phyloP scores from a whole-genome alignment of 1,140 invertebrate species.

The Bursaphelenchus mucronatus region DNA sequence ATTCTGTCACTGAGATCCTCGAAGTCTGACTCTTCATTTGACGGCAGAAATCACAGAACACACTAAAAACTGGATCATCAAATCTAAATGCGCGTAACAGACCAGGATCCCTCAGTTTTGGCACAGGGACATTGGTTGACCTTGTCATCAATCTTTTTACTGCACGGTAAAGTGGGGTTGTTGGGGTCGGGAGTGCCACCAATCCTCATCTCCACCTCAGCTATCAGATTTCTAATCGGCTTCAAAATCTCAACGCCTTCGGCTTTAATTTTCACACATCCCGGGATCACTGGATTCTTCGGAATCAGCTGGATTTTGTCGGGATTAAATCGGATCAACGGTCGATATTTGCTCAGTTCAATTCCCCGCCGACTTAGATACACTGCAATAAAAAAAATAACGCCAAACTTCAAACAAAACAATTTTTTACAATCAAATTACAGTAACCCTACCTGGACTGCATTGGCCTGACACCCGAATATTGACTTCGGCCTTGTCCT shows the following conservation, averaged over 20 bases:
- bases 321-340: conserved; percentile 58
- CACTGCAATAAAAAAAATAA: conserved; percentile 40
- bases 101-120: conserved; percentile 59
- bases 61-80: conserved; percentile 34
- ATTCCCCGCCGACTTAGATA: conserved; percentile 57
- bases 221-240: conserved; percentile 57
- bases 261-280: conserved; percentile 60
- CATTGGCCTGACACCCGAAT: conserved; percentile 60
- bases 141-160: conserved; percentile 60
- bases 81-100: conserved; percentile 3
- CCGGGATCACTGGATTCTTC: conserved; percentile 60
- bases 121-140: conserved; percentile 61
- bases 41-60: conserved; percentile 60
- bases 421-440: conserved; percentile 7
- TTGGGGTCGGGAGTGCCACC: conserved; percentile 60
- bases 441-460: conserved; percentile 53
- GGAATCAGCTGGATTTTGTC: conserved; percentile 60
- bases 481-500: conserved; percentile 58
- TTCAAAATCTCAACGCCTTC: conserved; percentile 58
- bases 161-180: conserved; percentile 58
- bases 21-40: conserved; percentile 55
- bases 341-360: conserved; percentile 57
- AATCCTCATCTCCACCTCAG: conserved; percentile 60
- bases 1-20: conserved; percentile 40
- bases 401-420: background rate